phyloP scores from a whole-genome alignment of 2,797 vertebrate species.

The Chlorospingus flavigularis region DNA sequence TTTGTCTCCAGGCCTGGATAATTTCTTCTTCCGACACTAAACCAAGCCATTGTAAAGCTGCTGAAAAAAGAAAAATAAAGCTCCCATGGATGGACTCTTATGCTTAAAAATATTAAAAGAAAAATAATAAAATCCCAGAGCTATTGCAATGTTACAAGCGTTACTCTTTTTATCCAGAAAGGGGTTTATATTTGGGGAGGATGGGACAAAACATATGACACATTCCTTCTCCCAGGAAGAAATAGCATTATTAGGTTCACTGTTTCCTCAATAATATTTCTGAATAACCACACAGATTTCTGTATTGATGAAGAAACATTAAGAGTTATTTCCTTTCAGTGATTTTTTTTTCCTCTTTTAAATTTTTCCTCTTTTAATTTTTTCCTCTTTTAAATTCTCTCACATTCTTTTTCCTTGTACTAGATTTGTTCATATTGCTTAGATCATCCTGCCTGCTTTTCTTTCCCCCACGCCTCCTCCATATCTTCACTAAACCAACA shows the following conservation, averaged over 20 bases:
- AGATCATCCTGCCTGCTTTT: neutral
- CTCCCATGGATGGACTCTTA: neutral
- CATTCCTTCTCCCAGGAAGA: neutral
- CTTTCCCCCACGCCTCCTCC: rapidly evolving
- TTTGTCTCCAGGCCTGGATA: neutral
- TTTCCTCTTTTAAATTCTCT: neutral
- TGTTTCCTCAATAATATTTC: neutral
- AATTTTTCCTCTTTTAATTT: neutral
- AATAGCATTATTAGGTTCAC: neutral
- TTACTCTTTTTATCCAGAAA: neutral
- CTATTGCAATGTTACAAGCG: neutral
- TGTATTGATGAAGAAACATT: neutral
- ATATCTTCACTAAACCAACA: neutral
- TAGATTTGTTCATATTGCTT: neutral
- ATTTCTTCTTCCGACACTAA: neutral
- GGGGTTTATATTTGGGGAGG: neutral
- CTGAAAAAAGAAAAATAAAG: neutral
- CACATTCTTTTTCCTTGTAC: neutral
- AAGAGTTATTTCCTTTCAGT: neutral
- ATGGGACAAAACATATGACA: neutral
- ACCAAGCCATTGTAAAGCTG: neutral
- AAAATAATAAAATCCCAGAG: neutral
- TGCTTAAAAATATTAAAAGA: neutral
- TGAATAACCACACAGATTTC: neutral
- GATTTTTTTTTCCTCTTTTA: neutral